Percentiles rank a stretch among this genome's conserved stretches.
phyloP scores from a whole-genome alignment of 2,888 invertebrate genomes.

The Epiblema foenella region DNA sequence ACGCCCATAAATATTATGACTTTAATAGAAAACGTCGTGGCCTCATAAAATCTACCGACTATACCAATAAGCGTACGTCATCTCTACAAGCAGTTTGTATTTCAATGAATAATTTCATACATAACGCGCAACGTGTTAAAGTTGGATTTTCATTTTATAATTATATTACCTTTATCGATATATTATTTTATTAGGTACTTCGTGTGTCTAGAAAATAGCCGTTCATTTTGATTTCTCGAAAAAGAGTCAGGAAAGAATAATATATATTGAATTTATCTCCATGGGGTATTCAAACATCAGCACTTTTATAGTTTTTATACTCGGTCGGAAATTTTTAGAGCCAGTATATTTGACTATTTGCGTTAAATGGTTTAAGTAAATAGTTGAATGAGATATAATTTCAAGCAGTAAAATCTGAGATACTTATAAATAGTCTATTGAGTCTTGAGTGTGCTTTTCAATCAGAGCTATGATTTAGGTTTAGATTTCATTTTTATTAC shows the following conservation, averaged over 20 bases:
- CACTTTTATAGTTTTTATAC: too few relatives aligned
- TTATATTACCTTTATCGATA: conserved; percentile 8
- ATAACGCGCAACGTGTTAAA: conserved; percentile 6
- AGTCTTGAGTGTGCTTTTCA: too few relatives aligned
- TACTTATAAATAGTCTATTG: too few relatives aligned
- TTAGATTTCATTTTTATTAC: too few relatives aligned
- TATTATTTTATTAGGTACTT: too few relatives aligned
- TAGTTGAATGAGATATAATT: too few relatives aligned
- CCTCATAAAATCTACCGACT: conserved; percentile 14
- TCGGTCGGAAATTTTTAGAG: too few relatives aligned
- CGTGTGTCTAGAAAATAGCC: too few relatives aligned
- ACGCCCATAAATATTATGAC: conserved; percentile 20
- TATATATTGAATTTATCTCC: conserved; percentile 56
- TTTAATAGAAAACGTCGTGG: conserved; percentile 24
- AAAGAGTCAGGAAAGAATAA: conserved; percentile 48
- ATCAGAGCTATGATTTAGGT: too few relatives aligned
- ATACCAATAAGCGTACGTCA: conserved; percentile 29
- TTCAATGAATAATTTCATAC: conserved; percentile 24
- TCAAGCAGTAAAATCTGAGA: too few relatives aligned
- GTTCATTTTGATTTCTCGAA: conserved; percentile 48
- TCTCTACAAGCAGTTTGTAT: conserved; percentile 23
- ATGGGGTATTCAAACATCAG: conserved; percentile 46
- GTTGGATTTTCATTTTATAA: conserved; percentile 16
- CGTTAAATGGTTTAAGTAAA: too few relatives aligned
- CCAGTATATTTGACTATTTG: too few relatives aligned